Evolutionary conservation across 2,888 invertebrate species (phyloP).

Genomic region (Drosophila hamatofila): DNA sequence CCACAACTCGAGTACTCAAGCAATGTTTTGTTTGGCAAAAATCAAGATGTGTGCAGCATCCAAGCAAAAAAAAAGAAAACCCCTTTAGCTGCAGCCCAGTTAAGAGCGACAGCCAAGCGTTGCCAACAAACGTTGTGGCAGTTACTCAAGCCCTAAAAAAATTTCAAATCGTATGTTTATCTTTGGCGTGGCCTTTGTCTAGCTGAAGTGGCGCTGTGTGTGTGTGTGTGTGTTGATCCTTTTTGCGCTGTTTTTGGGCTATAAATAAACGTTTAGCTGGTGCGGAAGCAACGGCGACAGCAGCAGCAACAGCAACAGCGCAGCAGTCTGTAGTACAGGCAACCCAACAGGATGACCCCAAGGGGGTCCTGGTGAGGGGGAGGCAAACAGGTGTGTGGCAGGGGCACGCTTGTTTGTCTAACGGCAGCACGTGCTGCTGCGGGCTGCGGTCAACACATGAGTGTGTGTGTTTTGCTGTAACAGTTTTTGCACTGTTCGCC

Average conservation of each 20-base stretch:
- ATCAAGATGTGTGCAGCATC: constrained; percentile 68
- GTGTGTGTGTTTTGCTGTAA: constrained; percentile 56
- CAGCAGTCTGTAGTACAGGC: constrained; percentile 60
- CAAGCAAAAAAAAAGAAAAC: constrained; percentile 10
- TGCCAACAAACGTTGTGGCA: constrained; percentile 51
- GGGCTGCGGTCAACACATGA: constrained; percentile 70
- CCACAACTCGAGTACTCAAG: constrained; percentile 59
- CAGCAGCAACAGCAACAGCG: constrained; percentile 74
- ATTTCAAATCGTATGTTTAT: constrained; percentile 70
- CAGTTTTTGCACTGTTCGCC: constrained; percentile 57
- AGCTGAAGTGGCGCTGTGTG: constrained; percentile 65
- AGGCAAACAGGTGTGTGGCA: neutral
- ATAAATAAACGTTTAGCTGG: constrained; percentile 82
- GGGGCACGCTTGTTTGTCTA: constrained; percentile 62
- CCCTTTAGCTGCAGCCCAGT: constrained; percentile 46
- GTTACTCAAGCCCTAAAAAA: constrained; percentile 51
- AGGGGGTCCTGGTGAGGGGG: neutral
- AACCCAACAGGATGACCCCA: constrained; percentile 8
- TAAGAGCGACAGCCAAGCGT: constrained; percentile 17
- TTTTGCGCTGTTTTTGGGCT: constrained; percentile 74
- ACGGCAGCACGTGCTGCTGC: constrained; percentile 75
- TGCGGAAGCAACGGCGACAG: constrained; percentile 66
- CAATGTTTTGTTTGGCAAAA: constrained; percentile 78
- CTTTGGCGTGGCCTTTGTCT: constrained; percentile 75
- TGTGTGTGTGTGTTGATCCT: constrained; percentile 56